phyloP scores from a whole-genome alignment of 2,888 invertebrate genomes.

The Heliconius ismenius region DNA sequence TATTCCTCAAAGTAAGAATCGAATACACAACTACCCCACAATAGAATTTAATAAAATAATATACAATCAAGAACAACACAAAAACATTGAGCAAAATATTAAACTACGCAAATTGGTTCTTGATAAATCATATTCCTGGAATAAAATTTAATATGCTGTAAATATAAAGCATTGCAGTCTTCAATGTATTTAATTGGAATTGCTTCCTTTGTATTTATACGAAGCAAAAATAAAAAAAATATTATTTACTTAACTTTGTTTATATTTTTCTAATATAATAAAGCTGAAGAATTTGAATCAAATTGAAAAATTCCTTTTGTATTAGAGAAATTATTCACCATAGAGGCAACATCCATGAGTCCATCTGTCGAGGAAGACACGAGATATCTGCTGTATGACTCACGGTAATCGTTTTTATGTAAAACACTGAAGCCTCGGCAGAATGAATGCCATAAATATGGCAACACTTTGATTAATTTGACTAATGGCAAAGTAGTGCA shows the following conservation, averaged over 20 bases:
- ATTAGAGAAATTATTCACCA: too few species aligned
- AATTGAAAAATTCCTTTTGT: too few species aligned
- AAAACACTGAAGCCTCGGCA: background rate
- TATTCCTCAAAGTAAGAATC: too few species aligned
- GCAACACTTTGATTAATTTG: too few species aligned
- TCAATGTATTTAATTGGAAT: constrained; percentile 4
- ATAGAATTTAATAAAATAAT: background rate
- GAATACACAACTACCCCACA: too few species aligned
- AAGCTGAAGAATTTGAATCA: too few species aligned
- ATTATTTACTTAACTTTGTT: background rate
- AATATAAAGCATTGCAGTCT: background rate
- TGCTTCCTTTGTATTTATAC: background rate
- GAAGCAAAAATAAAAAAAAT: background rate
- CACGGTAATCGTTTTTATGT: background rate
- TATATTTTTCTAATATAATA: background rate
- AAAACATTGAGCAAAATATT: background rate
- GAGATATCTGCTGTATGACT: background rate
- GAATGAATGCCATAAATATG: background rate
- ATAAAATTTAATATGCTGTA: constrained; percentile 1
- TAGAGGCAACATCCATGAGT: too few species aligned
- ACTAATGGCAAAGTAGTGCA: too few species aligned
- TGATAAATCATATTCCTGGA: background rate
- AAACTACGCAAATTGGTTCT: background rate
- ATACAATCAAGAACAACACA: background rate
- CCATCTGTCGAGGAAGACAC: too few species aligned